Conservation (phyloP, 2,113 vertebrate genomes). For the Silurus asotus region DNA sequence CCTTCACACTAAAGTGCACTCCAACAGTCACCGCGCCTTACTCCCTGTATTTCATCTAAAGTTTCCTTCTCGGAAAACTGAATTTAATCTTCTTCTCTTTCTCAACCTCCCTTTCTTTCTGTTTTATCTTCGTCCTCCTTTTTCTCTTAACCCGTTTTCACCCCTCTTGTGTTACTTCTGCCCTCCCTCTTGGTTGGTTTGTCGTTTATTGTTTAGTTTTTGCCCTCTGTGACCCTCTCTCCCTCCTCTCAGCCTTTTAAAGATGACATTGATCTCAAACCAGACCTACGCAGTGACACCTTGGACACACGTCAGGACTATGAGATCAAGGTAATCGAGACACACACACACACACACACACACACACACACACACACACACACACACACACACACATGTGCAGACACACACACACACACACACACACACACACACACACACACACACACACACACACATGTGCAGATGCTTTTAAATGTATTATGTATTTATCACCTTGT, state of each 20-base stretch:
- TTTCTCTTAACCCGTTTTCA: conserved; percentile 55
- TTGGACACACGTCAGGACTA: conserved; percentile 95
- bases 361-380: conserved; percentile 11
- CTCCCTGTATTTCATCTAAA: conserved; percentile 19
- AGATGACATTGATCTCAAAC: conserved; percentile 93
- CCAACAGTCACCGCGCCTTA: neutral
- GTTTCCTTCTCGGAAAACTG: conserved; percentile 23
- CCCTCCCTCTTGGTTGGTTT: conserved; percentile 47
- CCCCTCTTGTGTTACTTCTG: conserved; percentile 50
- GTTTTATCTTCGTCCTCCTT: conserved; percentile 56
- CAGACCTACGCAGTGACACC: conserved; percentile 92
- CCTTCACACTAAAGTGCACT: neutral
- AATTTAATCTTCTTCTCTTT: conserved; percentile 53
- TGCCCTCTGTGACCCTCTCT: conserved; percentile 78
- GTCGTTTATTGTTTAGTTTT: conserved; percentile 80
- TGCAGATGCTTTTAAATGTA: neutral
- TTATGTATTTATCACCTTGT: neutral
- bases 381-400: neutral
- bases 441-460: neutral
- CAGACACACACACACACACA: neutral
- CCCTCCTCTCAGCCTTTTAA: conserved; percentile 89
- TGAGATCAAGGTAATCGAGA: conserved; percentile 86
- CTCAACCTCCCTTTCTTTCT: conserved; percentile 60
- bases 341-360: conserved; percentile 18
- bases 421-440: conserved; percentile 10